Evolutionary conservation across 92 coral and sea anemone species (phyloP), one percentile per base, ranked within the genome.

Genomic region (Porites lobata): DNA sequence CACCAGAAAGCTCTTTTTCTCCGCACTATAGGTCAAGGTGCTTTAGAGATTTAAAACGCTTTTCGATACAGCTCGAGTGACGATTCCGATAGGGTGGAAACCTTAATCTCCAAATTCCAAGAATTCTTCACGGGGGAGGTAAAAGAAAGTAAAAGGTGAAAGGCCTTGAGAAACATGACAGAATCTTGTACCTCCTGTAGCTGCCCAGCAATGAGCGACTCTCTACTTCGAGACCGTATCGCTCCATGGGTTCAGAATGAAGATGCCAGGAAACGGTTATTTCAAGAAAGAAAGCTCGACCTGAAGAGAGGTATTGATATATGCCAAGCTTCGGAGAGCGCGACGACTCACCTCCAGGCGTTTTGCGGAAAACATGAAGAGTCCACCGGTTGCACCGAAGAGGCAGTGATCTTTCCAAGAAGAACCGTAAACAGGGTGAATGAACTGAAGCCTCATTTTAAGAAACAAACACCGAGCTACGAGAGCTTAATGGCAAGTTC

Each of bases 111-210:
- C 13, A 87, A 80, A 13, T 80, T 80, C 57, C 76, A 87, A 71
- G 81, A 87, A 68, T 62, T 70, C 64, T 79, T 79, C 18, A 76
- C 86, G 1, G 80, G 85, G 0, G 61, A 79, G 3, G 64, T 72
- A 2, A 79, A 79, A 43, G 76, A 87, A 53, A 87, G n/a, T n/a
- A n/a, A 87, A 53, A 87, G 78, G 85, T 54, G 85, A 69, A 78
- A 78, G 8, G 77, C 65, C 58, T 47, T 86, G 61, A 77, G 84
- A 77, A 77, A 86, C 77, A 38, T 78, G 85, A 61, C 79, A 2
- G 83, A 78, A 78, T 69, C 83, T 7, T 78, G 90, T 24, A 79
- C 64, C 32, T 87, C 80, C 78, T 87, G 90, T 53, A 19, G 32
- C 7, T 80, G 91, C 56, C 82, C 53, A 4, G 56, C 18, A 9